Evolutionary conservation across 2,113 vertebrate genomes (phyloP).

Genomic region (Heloderma charlesbogerti): DNA sequence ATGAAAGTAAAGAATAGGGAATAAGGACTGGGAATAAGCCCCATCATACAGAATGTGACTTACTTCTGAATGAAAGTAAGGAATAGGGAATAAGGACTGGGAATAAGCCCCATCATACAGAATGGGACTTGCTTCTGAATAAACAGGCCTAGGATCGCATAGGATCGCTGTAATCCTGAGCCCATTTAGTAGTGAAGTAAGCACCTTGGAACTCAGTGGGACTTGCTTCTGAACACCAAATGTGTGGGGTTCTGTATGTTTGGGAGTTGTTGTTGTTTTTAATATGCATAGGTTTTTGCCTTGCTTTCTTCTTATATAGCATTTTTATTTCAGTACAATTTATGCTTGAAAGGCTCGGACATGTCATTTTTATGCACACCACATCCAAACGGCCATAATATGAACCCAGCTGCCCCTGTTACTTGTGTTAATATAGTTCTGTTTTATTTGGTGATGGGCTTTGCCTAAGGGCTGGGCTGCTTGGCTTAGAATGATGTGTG

Average conservation of each 20-base stretch:
- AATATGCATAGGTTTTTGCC: background rate
- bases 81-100: too few relatives aligned
- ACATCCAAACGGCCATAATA: background rate
- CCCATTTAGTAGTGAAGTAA: background rate
- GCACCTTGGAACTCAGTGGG: background rate
- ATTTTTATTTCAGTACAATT: background rate
- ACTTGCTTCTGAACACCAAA: background rate
- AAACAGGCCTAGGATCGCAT: background rate
- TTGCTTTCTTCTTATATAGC: background rate
- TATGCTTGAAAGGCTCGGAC: background rate
- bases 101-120: background rate
- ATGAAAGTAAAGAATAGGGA: too few relatives aligned
- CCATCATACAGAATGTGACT: background rate
- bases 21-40: background rate
- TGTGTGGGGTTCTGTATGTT: background rate
- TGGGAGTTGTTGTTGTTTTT: background rate
- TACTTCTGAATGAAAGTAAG: background rate
- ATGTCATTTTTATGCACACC: background rate
- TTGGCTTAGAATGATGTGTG: background rate
- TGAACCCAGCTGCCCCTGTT: conserved; percentile 47
- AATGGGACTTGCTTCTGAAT: background rate
- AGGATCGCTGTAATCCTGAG: background rate
- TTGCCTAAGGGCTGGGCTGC: background rate
- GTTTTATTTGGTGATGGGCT: conserved; percentile 48
- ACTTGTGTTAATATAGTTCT: background rate